Evolutionary conservation across 2,888 invertebrate genomes (phyloP).

Genomic region (Scaeva pyrastri): DNA sequence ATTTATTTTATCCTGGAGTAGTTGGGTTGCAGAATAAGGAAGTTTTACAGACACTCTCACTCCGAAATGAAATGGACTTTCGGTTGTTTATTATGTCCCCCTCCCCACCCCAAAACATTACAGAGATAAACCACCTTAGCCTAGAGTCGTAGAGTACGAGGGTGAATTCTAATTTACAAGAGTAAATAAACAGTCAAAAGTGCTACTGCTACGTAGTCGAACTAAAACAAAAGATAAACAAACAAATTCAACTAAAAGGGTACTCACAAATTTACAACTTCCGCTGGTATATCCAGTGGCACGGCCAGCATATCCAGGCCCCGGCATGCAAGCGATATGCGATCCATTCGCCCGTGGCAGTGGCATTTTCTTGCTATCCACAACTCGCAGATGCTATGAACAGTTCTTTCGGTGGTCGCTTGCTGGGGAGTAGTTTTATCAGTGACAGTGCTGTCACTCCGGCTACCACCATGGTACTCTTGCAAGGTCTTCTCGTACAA

Average conservation of each 20-base stretch:
- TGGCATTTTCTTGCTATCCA: constrained; percentile 83
- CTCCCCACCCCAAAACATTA: background rate
- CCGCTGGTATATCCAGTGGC: constrained; percentile 82
- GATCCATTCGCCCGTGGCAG: constrained; percentile 81
- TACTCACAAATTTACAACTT: constrained; percentile 83
- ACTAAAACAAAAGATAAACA: constrained; percentile 7
- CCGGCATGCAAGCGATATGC: constrained; percentile 82
- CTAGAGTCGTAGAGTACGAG: background rate
- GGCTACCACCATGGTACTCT: constrained; percentile 80
- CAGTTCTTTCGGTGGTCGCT: constrained; percentile 77
- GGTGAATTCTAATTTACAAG: constrained; percentile 33
- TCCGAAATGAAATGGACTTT: constrained; percentile 17
- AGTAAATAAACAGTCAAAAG: constrained; percentile 26
- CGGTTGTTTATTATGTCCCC: constrained; percentile 47
- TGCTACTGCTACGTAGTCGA: background rate
- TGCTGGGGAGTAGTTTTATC: constrained; percentile 40
- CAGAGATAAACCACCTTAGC: constrained; percentile 19
- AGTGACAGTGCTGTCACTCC: constrained; percentile 52
- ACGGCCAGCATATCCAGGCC: constrained; percentile 82
- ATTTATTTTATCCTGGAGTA: constrained; percentile 30
- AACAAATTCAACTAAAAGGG: constrained; percentile 38
- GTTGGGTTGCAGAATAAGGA: too few species aligned
- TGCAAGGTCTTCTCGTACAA: constrained; percentile 83
- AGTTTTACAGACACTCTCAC: background rate
- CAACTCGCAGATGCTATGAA: constrained; percentile 81